These are phyloP conservation scores for Labia minor DNA, from an alignment of 2,888 invertebrate species.

Conservation along the genomic window DNA sequence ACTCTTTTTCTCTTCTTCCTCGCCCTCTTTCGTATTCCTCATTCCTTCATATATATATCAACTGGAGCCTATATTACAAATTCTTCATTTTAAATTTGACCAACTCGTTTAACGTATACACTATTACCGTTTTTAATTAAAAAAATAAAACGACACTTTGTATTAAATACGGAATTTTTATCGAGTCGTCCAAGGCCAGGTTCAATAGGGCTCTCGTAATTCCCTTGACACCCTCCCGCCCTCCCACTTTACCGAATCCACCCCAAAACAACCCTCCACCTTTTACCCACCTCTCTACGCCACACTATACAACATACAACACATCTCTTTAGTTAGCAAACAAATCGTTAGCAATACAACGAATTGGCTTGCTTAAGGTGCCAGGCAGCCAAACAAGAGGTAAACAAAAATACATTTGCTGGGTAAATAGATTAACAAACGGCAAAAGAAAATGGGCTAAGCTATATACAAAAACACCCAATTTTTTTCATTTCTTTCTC, in stretches of 20 bases:
- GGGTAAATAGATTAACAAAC: constrained; percentile 6
- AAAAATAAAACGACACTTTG: background rate
- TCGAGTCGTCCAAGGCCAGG: background rate
- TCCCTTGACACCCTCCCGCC: too few species aligned
- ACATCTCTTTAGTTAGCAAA: background rate
- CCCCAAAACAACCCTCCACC: too few species aligned
- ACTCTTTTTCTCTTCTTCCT: too few species aligned
- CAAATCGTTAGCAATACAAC: constrained; percentile 13
- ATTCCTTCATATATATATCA: background rate
- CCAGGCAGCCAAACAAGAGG: background rate
- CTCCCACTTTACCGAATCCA: too few species aligned
- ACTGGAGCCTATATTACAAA: background rate
- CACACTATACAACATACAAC: too few species aligned
- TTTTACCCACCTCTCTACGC: too few species aligned
- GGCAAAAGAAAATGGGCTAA: background rate
- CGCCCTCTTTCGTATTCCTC: too few species aligned
- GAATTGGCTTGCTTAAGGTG: constrained; percentile 13
- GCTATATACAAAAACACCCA: too few species aligned
- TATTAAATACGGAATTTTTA: background rate
- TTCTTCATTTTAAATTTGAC: constrained; percentile 7
- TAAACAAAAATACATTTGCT: constrained; percentile 8
- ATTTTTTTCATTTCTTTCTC: too few species aligned
- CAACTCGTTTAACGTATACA: background rate
- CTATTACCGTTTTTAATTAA: background rate
- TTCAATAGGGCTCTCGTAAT: background rate